These are phyloP conservation scores for Sclerurus mexicanus DNA, from an alignment of 2,113 vertebrate genomes.

Conservation along the genomic window DNA sequence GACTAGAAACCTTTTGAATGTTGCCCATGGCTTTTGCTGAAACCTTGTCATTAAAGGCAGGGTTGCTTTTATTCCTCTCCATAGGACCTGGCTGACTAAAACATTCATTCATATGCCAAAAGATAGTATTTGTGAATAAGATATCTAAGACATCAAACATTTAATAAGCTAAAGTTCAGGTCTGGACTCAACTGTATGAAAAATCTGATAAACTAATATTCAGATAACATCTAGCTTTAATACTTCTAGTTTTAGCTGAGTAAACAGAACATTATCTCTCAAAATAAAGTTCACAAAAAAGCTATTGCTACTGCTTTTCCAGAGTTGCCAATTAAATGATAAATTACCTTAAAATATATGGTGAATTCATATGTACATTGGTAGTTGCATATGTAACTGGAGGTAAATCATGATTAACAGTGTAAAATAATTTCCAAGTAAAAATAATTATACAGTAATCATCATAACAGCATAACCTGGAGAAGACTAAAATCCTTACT, in stretches of 20 bases:
- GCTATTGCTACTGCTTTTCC: neutral
- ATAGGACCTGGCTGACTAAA: neutral
- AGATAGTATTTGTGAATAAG: neutral
- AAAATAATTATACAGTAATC: neutral
- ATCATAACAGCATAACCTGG: neutral
- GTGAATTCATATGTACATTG: neutral
- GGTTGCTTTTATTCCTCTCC: rapidly evolving
- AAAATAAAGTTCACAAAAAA: neutral
- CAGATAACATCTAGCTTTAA: neutral
- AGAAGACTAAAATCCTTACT: neutral
- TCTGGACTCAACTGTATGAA: neutral
- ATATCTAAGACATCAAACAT: neutral
- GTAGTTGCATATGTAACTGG: neutral
- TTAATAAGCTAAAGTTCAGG: neutral
- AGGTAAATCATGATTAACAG: neutral
- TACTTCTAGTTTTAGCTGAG: neutral
- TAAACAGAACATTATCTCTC: neutral
- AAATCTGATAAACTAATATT: neutral
- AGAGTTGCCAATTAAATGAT: neutral
- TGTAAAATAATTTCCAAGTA: neutral
- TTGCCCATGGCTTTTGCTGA: neutral
- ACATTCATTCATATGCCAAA: neutral
- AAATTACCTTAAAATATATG: neutral
- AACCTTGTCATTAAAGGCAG: neutral
- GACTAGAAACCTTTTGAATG: neutral